phyloP scores from a whole-genome alignment of 2,797 vertebrate genomes.

The Limnodromus scolopaceus region DNA sequence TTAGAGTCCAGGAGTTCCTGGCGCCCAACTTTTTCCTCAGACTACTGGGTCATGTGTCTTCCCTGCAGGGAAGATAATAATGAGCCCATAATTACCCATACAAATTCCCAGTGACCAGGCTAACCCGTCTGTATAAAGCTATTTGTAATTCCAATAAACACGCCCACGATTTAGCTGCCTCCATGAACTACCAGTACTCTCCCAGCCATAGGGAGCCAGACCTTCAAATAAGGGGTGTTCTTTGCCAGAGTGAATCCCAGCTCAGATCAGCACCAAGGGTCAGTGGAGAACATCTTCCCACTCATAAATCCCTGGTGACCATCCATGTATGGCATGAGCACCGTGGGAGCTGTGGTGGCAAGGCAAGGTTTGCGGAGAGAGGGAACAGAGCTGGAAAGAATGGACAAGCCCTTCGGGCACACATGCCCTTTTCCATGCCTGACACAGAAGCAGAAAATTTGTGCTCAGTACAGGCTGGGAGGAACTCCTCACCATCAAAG shows the following conservation, averaged over 20 bases:
- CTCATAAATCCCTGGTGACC: neutral
- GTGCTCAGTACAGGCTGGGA: neutral
- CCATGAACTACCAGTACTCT: neutral
- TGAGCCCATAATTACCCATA: conserved; percentile 58
- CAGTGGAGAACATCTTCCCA: neutral
- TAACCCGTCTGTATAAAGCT: conserved; percentile 45
- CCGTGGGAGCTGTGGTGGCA: neutral
- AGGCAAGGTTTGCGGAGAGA: neutral
- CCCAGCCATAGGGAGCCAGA: neutral
- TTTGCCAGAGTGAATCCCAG: neutral
- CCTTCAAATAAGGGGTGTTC: neutral
- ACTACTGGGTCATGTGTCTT: conserved; percentile 64
- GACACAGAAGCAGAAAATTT: neutral
- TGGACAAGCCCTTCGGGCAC: neutral
- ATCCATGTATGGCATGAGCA: neutral
- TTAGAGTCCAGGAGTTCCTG: conserved; percentile 72
- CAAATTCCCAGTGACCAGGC: conserved; percentile 66
- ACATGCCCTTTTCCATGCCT: neutral
- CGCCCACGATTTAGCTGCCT: neutral
- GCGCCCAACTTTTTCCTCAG: conserved; percentile 61
- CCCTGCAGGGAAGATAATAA: conserved; percentile 64
- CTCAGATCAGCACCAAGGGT: neutral
- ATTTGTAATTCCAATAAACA: conserved; percentile 62
- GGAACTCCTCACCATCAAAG: neutral
- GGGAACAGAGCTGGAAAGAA: neutral